Evolutionary conservation across 2,888 invertebrate species (phyloP).

Genomic region (Beris chalybata): DNA sequence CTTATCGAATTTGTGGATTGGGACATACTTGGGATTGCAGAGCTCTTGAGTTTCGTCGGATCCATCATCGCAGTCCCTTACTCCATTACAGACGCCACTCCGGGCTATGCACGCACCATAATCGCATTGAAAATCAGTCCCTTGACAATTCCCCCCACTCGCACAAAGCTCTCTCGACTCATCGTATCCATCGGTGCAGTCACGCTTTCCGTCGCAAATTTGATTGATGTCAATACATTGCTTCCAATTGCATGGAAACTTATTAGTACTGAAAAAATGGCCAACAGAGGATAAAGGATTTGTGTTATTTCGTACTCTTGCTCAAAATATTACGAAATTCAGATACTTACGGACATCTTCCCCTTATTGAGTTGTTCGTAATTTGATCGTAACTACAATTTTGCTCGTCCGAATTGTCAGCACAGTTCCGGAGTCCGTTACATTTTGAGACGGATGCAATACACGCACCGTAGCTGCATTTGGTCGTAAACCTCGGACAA

Average conservation of each 20-base stretch:
- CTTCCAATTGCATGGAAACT: no score
- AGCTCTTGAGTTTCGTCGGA: slow-evolving; percentile 37
- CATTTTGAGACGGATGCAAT: slow-evolving; percentile 61
- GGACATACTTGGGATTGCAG: background rate
- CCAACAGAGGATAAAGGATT: no score
- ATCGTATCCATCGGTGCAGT: slow-evolving; percentile 32
- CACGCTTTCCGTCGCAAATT: slow-evolving; percentile 53
- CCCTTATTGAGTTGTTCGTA: slow-evolving; percentile 7
- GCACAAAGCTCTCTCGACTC: slow-evolving; percentile 32
- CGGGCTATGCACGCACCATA: slow-evolving; percentile 7
- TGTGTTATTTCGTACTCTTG: background rate
- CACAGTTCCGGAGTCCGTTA: slow-evolving; percentile 34
- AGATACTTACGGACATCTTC: no score
- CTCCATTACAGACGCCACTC: slow-evolving; percentile 50
- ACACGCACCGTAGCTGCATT: slow-evolving; percentile 66
- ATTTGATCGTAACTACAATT: background rate
- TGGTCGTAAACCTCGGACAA: slow-evolving; percentile 60
- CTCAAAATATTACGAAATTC: background rate
- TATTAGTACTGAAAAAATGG: no score
- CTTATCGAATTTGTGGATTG: background rate
- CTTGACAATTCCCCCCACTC: background rate
- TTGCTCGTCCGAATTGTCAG: slow-evolving; percentile 35
- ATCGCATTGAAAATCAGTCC: slow-evolving; percentile 18
- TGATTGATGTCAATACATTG: slow-evolving; percentile 1
- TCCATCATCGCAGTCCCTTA: slow-evolving; percentile 23